phyloP scores from a whole-genome alignment of 2,113 vertebrate species.

The Argyrosomus japonicus region DNA sequence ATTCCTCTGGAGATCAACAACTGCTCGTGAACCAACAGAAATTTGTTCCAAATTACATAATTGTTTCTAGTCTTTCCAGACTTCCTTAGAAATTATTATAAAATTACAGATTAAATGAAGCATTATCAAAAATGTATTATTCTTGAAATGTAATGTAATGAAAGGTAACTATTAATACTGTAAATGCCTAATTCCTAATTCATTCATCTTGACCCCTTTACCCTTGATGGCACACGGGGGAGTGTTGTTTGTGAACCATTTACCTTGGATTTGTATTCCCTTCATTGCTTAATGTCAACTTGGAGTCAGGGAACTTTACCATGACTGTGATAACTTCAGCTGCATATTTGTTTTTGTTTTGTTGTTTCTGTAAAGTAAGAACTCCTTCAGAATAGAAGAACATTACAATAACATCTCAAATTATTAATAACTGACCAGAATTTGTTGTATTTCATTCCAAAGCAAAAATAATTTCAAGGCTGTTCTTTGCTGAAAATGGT shows the following conservation, averaged over 20 bases:
- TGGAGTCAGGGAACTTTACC: not conserved
- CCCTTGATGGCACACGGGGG: slow-evolving; percentile 14
- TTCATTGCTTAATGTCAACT: slow-evolving; percentile 40
- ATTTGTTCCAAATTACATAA: not conserved
- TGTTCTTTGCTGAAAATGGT: slow-evolving; percentile 10
- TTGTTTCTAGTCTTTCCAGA: not conserved
- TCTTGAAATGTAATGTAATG: not conserved
- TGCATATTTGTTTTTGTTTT: not conserved
- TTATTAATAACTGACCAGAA: not conserved
- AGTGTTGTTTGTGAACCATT: slow-evolving; percentile 44
- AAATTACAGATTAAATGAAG: not conserved
- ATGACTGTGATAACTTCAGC: not conserved
- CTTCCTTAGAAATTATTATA: not conserved
- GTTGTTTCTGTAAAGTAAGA: not conserved
- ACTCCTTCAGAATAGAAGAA: not conserved
- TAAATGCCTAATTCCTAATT: slow-evolving; percentile 16
- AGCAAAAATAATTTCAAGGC: not conserved
- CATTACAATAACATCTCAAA: not conserved
- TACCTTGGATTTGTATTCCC: slow-evolving; percentile 46
- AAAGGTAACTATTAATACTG: not conserved
- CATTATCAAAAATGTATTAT: no score
- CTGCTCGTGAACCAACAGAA: not conserved
- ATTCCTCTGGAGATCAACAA: not conserved
- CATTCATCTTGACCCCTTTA: not conserved
- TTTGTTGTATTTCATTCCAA: not conserved